phyloP scores from a whole-genome alignment of 2,888 invertebrate species.

The Xestia ashworthii region DNA sequence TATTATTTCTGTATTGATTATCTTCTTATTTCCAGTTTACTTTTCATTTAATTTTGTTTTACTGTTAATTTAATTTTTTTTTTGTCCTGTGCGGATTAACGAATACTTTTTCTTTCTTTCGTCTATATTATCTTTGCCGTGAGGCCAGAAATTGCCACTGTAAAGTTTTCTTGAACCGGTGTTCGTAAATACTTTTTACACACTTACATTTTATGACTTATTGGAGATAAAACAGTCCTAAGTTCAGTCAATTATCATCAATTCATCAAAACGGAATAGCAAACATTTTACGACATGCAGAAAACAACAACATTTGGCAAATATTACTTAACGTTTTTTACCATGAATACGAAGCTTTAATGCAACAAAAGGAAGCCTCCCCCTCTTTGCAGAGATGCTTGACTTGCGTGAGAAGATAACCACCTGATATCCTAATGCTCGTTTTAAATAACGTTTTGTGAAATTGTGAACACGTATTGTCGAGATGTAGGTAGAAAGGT shows the following conservation, averaged over 20 bases:
- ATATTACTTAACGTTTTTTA: background rate
- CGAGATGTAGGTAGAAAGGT: constrained; percentile 17
- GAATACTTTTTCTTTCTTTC: no score
- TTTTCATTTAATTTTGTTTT: no score
- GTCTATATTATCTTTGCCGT: background rate
- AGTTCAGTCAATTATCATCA: background rate
- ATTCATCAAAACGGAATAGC: background rate
- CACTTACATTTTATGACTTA: background rate
- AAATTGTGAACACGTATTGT: constrained; percentile 51
- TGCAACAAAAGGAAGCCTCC: constrained; percentile 42
- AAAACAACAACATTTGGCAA: background rate
- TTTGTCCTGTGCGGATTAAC: no score
- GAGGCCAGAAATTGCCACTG: background rate
- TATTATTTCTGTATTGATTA: background rate
- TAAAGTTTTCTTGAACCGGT: background rate
- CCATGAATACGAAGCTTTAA: constrained; percentile 15
- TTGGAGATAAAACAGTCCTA: background rate
- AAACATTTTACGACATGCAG: background rate
- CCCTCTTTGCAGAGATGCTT: constrained; percentile 42
- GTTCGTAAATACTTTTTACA: background rate
- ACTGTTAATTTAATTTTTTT: no score
- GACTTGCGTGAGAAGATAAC: constrained; percentile 60
- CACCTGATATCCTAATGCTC: constrained; percentile 56
- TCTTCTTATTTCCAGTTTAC: background rate
- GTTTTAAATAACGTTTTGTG: constrained; percentile 56